These are phyloP conservation scores for Squalus acanthias DNA, from an alignment of 2,797 vertebrate genomes.

Conservation along the genomic window DNA sequence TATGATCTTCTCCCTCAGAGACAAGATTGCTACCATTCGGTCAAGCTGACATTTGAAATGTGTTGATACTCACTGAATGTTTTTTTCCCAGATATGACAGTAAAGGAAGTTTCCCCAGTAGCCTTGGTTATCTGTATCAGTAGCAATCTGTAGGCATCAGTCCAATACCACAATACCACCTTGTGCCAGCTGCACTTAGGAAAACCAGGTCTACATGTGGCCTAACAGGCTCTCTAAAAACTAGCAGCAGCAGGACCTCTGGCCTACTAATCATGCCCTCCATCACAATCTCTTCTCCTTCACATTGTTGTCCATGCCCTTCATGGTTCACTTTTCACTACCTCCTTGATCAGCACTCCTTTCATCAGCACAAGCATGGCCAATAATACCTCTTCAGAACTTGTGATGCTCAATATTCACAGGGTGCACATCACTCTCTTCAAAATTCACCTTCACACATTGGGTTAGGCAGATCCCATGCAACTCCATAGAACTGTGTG, in stretches of 20 bases:
- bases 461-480: neutral
- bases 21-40: neutral
- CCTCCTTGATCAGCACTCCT: neutral
- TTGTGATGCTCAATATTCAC: neutral
- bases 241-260: neutral
- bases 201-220: neutral
- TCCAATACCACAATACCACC: neutral
- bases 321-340: neutral
- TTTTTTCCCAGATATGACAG: neutral
- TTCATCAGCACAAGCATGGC: neutral
- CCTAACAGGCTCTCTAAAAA: neutral
- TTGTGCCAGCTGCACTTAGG: neutral
- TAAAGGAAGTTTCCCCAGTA: neutral
- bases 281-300: neutral
- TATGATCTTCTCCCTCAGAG: neutral
- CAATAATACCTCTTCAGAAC: neutral
- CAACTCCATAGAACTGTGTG: neutral
- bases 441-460: neutral
- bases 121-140: neutral
- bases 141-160: neutral
- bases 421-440: neutral
- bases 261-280: neutral
- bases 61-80: neutral
- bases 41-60: neutral
- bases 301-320: neutral